phyloP scores from a whole-genome alignment of 2,888 invertebrate genomes.

The Drosophila parthenogenetica region DNA sequence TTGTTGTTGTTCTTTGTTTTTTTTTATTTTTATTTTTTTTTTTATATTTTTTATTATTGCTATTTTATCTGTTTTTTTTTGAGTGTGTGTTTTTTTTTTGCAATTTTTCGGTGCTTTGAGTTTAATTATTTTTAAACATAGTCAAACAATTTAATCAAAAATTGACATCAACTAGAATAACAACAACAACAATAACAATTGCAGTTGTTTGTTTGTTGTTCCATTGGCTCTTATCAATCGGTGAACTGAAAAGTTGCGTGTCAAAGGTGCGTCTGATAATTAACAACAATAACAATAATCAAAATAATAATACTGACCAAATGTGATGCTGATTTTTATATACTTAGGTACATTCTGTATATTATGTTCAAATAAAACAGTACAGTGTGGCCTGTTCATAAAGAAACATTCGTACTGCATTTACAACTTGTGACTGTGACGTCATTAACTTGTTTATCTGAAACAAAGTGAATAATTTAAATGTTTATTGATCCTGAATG shows the following conservation, averaged over 20 bases:
- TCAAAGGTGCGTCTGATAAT: conserved; percentile 58
- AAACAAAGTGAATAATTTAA: too few species aligned
- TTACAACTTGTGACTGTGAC: not conserved
- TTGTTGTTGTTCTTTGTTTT: conserved; percentile 12
- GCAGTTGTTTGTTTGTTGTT: conserved; percentile 10
- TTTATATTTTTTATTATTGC: conserved; percentile 2
- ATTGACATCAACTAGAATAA: conserved; percentile 2
- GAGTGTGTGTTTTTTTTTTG: conserved; percentile 6
- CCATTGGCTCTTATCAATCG: conserved; percentile 32
- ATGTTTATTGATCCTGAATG: too few species aligned
- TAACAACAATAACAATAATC: conserved; percentile 10
- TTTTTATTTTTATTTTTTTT: conserved; percentile 7
- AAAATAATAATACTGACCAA: conserved; percentile 7
- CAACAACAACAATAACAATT: conserved; percentile 7
- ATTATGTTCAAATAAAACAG: too few species aligned
- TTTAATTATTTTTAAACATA: conserved; percentile 11
- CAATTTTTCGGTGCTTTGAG: conserved; percentile 15
- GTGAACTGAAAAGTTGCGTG: conserved; percentile 31
- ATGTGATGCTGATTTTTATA: not conserved
- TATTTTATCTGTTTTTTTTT: conserved; percentile 4
- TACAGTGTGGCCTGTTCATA: not conserved
- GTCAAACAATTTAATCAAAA: conserved; percentile 1
- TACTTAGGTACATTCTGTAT: too few species aligned
- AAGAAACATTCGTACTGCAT: not conserved
- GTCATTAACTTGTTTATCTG: not conserved